These are phyloP conservation scores for Meriones psammophilus DNA, from an alignment of 2,797 vertebrate genomes.

Conservation along the genomic window DNA sequence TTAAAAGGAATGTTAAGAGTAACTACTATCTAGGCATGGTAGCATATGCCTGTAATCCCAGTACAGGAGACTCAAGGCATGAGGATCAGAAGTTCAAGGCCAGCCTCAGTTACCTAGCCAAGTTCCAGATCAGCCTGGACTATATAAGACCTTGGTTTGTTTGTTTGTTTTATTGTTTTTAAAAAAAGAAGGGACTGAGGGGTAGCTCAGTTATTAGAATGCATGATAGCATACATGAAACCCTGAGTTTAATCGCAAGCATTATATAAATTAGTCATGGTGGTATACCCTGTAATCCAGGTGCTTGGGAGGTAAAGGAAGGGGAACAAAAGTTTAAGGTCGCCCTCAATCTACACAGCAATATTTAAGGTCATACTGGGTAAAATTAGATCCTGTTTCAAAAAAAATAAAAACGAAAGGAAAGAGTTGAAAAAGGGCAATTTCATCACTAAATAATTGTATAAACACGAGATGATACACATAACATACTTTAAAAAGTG, in stretches of 20 bases:
- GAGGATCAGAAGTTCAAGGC: neutral
- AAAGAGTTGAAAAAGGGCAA: neutral
- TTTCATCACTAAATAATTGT: neutral
- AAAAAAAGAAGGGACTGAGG: neutral
- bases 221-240: neutral
- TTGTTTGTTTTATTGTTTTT: no score
- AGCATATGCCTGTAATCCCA: neutral
- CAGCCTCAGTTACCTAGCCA: neutral
- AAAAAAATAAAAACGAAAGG: neutral
- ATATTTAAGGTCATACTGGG: neutral
- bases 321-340: neutral
- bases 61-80: neutral
- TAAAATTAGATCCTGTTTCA: neutral
- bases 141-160: neutral
- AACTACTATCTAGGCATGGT: neutral
- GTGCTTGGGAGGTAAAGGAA: no score
- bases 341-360: neutral
- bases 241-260: neutral
- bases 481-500: neutral
- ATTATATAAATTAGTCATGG: neutral
- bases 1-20: neutral
- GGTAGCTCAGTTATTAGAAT: neutral
- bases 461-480: neutral
- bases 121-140: neutral
- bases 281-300: neutral